Percentiles rank a stretch among this genome's conserved stretches.
Conservation (phyloP, 2,888 invertebrate species). For the Plagodis dolabraria region DNA sequence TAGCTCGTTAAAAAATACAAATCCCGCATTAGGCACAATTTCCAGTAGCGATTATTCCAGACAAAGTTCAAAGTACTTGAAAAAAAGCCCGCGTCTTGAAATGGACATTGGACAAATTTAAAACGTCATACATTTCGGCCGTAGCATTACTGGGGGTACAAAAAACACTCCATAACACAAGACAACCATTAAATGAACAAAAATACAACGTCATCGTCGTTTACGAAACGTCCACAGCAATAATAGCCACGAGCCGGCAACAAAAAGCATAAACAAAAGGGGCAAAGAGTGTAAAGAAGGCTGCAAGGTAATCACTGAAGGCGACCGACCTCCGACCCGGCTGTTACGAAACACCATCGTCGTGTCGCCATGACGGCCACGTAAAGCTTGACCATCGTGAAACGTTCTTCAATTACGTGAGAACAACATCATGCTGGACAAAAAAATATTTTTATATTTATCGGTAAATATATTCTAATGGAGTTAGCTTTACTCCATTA, state of each 20-base stretch:
- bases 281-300: slow-evolving; percentile 41
- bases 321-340: slow-evolving; percentile 56
- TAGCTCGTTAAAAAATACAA: no score
- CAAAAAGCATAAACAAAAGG: slow-evolving; percentile 57
- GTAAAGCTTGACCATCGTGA: slow-evolving; percentile 1
- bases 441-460: background rate
- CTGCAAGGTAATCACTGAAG: slow-evolving; percentile 42
- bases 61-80: no score
- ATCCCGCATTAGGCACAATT: no score
- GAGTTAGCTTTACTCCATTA: no score
- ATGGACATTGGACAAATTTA: no score
- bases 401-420: background rate
- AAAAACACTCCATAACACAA: background rate
- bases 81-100: no score
- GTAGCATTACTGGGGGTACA: no score
- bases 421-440: background rate
- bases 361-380: slow-evolving; percentile 16
- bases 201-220: slow-evolving; percentile 17
- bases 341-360: slow-evolving; percentile 44
- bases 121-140: no score
- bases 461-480: no score
- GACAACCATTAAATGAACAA: slow-evolving; percentile 15
- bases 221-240: slow-evolving; percentile 18
- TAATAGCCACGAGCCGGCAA: slow-evolving; percentile 31
- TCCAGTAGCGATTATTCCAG: no score